Evolutionary conservation across 30 jellyfish, hydroid and myxozoan species (phyloP).

Genomic region (Turritopsis rubra): DNA sequence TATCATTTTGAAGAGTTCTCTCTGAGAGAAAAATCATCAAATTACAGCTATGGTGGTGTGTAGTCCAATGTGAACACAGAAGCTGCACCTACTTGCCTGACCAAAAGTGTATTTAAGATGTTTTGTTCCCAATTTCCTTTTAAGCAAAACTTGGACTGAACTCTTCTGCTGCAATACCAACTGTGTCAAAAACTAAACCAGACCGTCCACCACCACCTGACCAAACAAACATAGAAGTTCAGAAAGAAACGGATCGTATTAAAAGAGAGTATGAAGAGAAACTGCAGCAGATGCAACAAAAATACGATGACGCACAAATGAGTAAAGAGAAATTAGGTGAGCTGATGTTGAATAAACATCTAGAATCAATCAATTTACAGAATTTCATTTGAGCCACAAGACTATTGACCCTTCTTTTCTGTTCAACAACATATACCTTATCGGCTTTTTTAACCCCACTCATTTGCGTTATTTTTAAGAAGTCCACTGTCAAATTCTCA

Average conservation of each 20-base stretch:
- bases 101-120: too few species aligned
- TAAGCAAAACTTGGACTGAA: conserved; percentile 79
- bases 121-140: too few species aligned
- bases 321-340: conserved; percentile 66
- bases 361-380: neutral
- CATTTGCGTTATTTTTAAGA: too few species aligned
- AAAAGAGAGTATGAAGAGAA: conserved; percentile 80
- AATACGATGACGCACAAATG: conserved; percentile 68
- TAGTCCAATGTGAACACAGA: too few species aligned
- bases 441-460: neutral
- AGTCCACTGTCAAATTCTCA: too few species aligned
- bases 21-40: too few species aligned
- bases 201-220: conserved; percentile 33
- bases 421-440: neutral
- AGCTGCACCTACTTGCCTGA: too few species aligned
- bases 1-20: too few species aligned
- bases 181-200: conserved; percentile 35
- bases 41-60: too few species aligned
- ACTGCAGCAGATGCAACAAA: conserved; percentile 48
- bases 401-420: neutral
- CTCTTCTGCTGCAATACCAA: conserved; percentile 41
- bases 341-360: conserved; percentile 8
- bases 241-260: conserved; percentile 59
- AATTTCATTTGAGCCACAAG: neutral
- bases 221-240: conserved; percentile 17